Percentiles rank a stretch among this genome's conserved stretches.
Evolutionary conservation across 2,888 invertebrate genomes (phyloP).

Genomic region (Drosophila maculinotata): DNA sequence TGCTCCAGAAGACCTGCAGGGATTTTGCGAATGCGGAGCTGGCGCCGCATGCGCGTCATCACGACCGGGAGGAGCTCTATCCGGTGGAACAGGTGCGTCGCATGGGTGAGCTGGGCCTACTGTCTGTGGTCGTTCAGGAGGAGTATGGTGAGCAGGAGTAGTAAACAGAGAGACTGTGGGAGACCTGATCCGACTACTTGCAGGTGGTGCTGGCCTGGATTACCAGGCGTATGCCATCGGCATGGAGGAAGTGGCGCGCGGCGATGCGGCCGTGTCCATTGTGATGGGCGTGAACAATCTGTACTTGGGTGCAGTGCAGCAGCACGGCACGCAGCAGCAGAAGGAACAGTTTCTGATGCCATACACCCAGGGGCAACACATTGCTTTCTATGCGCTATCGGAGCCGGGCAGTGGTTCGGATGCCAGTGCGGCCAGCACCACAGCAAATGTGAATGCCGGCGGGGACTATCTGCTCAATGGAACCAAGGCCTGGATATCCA

Average conservation of each 20-base stretch:
- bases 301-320: constrained; percentile 92
- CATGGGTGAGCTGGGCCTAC: constrained; percentile 95
- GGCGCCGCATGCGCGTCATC: constrained; percentile 92
- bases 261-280: constrained; percentile 95
- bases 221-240: constrained; percentile 96
- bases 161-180: neutral
- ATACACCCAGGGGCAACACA: constrained; percentile 88
- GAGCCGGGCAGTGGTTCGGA: constrained; percentile 97
- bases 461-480: constrained; percentile 92
- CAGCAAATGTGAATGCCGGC: constrained; percentile 87
- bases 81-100: constrained; percentile 93
- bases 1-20: constrained; percentile 94
- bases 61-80: constrained; percentile 92
- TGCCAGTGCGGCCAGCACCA: constrained; percentile 96
- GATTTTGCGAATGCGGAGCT: constrained; percentile 96
- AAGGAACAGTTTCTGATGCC: constrained; percentile 91
- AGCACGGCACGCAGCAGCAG: constrained; percentile 92
- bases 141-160: constrained; percentile 86
- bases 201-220: constrained; percentile 94
- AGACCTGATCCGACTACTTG: neutral
- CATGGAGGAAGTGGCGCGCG: constrained; percentile 95
- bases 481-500: constrained; percentile 97
- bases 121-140: constrained; percentile 93
- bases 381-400: constrained; percentile 97
- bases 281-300: constrained; percentile 97